Evolutionary conservation across 2,113 vertebrate species (phyloP).

Genomic region (Apteryx mantelli): DNA sequence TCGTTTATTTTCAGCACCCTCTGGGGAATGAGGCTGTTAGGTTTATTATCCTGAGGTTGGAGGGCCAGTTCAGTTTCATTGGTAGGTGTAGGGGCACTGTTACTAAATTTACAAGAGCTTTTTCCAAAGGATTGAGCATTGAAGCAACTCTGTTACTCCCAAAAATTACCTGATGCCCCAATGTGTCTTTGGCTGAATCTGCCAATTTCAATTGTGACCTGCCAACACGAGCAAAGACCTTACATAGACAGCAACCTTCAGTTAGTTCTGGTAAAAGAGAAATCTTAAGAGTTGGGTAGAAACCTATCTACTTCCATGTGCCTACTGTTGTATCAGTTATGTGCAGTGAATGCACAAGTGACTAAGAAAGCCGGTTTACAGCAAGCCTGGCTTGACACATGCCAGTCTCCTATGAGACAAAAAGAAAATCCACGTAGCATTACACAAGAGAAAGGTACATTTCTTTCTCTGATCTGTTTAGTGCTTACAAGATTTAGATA

Average conservation of each 20-base stretch:
- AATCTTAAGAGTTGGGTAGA: neutral
- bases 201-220: neutral
- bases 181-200: neutral
- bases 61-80: neutral
- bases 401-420: neutral
- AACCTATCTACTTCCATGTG: neutral
- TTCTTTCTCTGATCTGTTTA: conserved; percentile 68
- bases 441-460: conserved; percentile 72
- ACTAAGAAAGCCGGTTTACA: neutral
- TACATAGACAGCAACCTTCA: neutral
- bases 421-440: conserved; percentile 61
- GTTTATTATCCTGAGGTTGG: conserved; percentile 29
- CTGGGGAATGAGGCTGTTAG: conserved; percentile 37
- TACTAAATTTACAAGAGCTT: conserved; percentile 22
- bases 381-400: neutral
- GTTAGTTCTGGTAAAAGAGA: neutral
- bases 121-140: neutral
- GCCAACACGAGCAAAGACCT: neutral
- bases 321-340: neutral
- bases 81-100: neutral
- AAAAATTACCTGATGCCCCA: neutral
- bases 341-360: neutral
- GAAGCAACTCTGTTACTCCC: neutral
- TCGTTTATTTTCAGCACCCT: conserved; percentile 46
- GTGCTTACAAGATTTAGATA: conserved; percentile 63